Evolutionary conservation across 2,797 vertebrate genomes (phyloP).

Genomic region (Urosaurus nigricauda): DNA sequence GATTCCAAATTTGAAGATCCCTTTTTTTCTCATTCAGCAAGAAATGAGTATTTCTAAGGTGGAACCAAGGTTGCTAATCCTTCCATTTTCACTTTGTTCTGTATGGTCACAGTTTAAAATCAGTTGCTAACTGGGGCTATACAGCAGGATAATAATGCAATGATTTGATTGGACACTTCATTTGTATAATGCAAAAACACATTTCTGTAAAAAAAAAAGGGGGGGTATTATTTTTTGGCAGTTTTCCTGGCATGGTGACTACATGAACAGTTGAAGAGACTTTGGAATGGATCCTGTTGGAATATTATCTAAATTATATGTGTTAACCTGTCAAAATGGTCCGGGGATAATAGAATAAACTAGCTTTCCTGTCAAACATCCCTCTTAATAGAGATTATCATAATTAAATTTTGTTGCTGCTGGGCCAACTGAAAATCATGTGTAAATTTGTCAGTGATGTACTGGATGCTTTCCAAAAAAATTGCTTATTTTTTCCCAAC

Average conservation of each 20-base stretch:
- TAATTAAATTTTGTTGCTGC: constrained; percentile 40
- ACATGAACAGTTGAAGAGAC: constrained; percentile 6
- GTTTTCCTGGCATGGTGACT: background rate
- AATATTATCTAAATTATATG: constrained; percentile 7
- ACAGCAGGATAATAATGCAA: background rate
- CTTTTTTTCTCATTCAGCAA: background rate
- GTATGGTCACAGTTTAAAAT: background rate
- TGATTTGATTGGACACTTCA: background rate
- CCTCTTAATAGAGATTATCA: constrained; percentile 15
- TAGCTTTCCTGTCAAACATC: constrained; percentile 34
- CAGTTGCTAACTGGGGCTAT: background rate
- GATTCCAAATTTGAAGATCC: background rate
- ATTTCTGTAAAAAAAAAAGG: background rate
- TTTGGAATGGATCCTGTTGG: constrained; percentile 10
- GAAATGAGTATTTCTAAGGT: background rate
- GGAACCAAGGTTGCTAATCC: background rate
- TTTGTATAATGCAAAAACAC: constrained; percentile 8
- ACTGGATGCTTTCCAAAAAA: constrained; percentile 24
- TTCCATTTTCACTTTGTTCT: background rate
- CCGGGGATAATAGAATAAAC: constrained; percentile 5
- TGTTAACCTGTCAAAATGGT: constrained; percentile 16
- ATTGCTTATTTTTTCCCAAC: background rate
- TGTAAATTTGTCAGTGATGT: constrained; percentile 28
- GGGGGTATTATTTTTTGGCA: background rate
- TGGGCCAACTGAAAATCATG: constrained; percentile 29